phyloP scores from a whole-genome alignment of 1,140 invertebrate species.

The Anoplophora glabripennis region DNA sequence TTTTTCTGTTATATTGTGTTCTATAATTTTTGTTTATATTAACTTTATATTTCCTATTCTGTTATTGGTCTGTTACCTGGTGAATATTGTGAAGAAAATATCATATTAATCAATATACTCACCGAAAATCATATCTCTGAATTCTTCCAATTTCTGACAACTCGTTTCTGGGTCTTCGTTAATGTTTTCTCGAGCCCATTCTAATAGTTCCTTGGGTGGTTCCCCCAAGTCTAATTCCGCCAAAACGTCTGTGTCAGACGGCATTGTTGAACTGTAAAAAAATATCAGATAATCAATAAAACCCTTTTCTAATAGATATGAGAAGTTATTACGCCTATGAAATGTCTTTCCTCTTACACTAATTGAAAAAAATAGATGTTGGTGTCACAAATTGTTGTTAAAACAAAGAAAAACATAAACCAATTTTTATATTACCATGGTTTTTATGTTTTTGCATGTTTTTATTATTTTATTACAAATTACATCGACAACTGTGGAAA shows the following conservation, averaged over 20 bases:
- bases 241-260: constrained; percentile 21
- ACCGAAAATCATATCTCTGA: constrained; percentile 76
- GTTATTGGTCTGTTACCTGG: background rate
- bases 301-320: no score
- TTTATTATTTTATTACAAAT: no score
- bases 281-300: no score
- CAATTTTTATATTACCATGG: no score
- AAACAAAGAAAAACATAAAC: no score
- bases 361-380: no score
- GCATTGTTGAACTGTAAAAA: no score
- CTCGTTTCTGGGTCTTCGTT: constrained; percentile 56
- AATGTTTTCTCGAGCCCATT: constrained; percentile 44
- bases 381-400: no score
- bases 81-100: background rate
- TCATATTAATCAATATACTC: constrained; percentile 34
- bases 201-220: constrained; percentile 37
- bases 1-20: background rate
- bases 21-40: background rate
- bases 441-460: no score
- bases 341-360: no score
- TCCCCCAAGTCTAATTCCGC: constrained; percentile 38
- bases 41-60: background rate
- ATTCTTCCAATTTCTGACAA: constrained; percentile 56
- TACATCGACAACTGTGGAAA: no score
- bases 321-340: no score